phyloP scores from a whole-genome alignment of 2,113 vertebrate species.

The Philantomba maxwellii region DNA sequence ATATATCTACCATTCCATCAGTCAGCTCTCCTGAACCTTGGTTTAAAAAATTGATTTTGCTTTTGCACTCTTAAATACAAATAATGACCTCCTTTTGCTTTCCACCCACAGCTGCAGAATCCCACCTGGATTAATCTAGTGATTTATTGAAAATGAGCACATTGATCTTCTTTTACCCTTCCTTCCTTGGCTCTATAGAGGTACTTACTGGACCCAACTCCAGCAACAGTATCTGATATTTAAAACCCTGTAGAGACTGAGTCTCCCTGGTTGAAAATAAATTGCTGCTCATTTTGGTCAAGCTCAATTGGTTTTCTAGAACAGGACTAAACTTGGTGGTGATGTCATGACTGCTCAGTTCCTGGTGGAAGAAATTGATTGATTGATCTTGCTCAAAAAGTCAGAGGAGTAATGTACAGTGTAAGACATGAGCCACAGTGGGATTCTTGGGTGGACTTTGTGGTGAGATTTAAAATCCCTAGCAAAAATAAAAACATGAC shows the following conservation, averaged over 20 bases:
- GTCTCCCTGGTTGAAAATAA: slow-evolving; percentile 43
- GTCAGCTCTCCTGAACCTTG: slow-evolving; percentile 62
- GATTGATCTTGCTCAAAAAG: slow-evolving; percentile 59
- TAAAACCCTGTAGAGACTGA: slow-evolving; percentile 42
- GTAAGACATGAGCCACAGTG: slow-evolving; percentile 27
- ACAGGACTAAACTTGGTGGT: background rate
- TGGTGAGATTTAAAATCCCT: slow-evolving; percentile 60
- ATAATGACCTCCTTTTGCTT: slow-evolving; percentile 65
- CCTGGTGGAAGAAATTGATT: slow-evolving; percentile 59
- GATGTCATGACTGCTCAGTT: slow-evolving; percentile 62
- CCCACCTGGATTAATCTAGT: slow-evolving; percentile 68
- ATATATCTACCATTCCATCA: slow-evolving; percentile 18
- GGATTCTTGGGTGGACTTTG: slow-evolving; percentile 42
- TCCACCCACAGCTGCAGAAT: slow-evolving; percentile 66
- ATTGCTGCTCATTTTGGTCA: slow-evolving; percentile 52
- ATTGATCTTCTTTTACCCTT: slow-evolving; percentile 72
- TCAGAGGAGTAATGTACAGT: slow-evolving; percentile 43
- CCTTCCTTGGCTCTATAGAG: slow-evolving; percentile 13
- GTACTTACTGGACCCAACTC: background rate
- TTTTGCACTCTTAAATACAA: slow-evolving; percentile 58
- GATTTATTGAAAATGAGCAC: slow-evolving; percentile 77
- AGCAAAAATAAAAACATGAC: slow-evolving; percentile 29
- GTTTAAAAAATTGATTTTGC: slow-evolving; percentile 63
- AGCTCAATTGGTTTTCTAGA: slow-evolving; percentile 59
- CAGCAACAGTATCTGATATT: slow-evolving; percentile 55